These are phyloP conservation scores for Drosophila demipolita DNA, from an alignment of 2,888 invertebrate genomes.

Conservation along the genomic window DNA sequence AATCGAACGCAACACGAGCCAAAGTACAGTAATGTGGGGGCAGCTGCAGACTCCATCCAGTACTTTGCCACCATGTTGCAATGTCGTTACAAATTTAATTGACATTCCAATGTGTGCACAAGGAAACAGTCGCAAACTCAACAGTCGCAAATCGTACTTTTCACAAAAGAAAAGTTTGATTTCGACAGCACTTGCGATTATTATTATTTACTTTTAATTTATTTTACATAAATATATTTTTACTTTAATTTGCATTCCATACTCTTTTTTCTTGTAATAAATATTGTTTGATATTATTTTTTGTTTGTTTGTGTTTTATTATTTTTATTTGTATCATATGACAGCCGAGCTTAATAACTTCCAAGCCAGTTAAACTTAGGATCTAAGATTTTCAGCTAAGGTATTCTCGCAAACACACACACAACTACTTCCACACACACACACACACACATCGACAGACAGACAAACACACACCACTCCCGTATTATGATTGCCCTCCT, in stretches of 20 bases:
- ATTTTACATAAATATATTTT: conserved; percentile 26
- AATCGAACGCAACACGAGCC: conserved; percentile 41
- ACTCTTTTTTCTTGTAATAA: conserved; percentile 48
- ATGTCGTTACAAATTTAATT: conserved; percentile 46
- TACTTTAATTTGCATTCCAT: conserved; percentile 22
- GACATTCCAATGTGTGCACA: conserved; percentile 49
- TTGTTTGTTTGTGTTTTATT: conserved; percentile 11
- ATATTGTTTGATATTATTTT: conserved; percentile 36
- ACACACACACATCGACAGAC: not conserved
- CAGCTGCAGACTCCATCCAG: not conserved
- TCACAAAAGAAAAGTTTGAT: conserved; percentile 31
- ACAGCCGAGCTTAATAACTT: conserved; percentile 76
- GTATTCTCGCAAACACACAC: not conserved
- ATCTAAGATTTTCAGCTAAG: conserved; percentile 52
- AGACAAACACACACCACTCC: conserved; percentile 5
- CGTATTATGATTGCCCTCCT: conserved; percentile 12
- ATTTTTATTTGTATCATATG: conserved; percentile 30
- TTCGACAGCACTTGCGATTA: conserved; percentile 57
- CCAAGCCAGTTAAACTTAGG: conserved; percentile 64
- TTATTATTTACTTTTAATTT: conserved; percentile 43
- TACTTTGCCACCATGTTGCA: conserved; percentile 23
- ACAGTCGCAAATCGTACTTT: conserved; percentile 38
- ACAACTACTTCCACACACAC: not conserved
- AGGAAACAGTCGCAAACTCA: conserved; percentile 46
- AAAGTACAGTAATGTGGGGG: conserved; percentile 57